phyloP scores from a whole-genome alignment of 2,888 invertebrate genomes.

The Chouioia cunea region DNA sequence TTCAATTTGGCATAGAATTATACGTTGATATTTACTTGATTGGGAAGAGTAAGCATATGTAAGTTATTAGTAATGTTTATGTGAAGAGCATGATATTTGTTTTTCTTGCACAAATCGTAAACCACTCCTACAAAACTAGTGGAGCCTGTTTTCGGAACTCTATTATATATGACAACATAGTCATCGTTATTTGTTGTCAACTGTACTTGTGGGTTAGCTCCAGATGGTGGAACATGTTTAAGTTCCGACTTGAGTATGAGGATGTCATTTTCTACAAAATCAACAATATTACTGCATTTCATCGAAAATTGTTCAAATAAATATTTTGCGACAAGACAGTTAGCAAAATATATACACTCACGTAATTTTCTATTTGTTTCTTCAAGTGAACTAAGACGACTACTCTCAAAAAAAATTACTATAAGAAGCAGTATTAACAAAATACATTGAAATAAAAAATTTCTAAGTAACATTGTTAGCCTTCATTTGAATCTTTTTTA shows the following conservation, averaged over 20 bases:
- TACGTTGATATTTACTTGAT: slow-evolving; percentile 75
- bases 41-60: slow-evolving; percentile 93
- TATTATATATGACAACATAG: slow-evolving; percentile 89
- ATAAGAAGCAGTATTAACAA: slow-evolving; percentile 60
- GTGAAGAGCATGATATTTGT: slow-evolving; percentile 88
- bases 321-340: neutral
- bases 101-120: slow-evolving; percentile 87
- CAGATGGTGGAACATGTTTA: slow-evolving; percentile 49
- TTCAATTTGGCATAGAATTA: slow-evolving; percentile 1
- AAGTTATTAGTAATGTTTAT: slow-evolving; percentile 96
- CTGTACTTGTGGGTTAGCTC: slow-evolving; percentile 47
- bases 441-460: slow-evolving; percentile 61
- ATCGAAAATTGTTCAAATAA: too few species aligned
- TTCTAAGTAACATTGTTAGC: slow-evolving; percentile 61
- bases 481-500: slow-evolving; percentile 46
- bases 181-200: slow-evolving; percentile 70
- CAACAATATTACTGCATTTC: too few species aligned
- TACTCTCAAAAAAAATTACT: slow-evolving; percentile 65
- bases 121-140: slow-evolving; percentile 95
- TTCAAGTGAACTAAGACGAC: slow-evolving; percentile 64
- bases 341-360: slow-evolving; percentile 53
- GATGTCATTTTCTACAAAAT: slow-evolving; percentile 54
- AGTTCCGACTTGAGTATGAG: slow-evolving; percentile 59
- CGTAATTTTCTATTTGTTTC: slow-evolving; percentile 65
- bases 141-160: slow-evolving; percentile 97